These are phyloP conservation scores for Dermolepida albohirtum DNA, from an alignment of 2,888 invertebrate genomes.

Conservation along the genomic window DNA sequence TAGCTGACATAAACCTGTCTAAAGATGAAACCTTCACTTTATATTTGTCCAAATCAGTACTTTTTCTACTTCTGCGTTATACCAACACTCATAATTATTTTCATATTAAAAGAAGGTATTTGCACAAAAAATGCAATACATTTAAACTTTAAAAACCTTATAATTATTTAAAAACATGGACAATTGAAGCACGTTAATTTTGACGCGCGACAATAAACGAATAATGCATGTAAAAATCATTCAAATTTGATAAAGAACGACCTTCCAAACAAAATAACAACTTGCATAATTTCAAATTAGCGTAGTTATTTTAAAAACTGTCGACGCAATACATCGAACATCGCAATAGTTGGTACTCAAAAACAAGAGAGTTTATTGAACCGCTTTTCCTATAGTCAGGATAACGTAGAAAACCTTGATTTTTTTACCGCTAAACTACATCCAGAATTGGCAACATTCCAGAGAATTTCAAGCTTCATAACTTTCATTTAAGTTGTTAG, in stretches of 20 bases:
- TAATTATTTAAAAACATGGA: too few relatives aligned
- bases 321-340: constrained; percentile 18
- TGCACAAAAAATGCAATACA: too few relatives aligned
- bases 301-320: constrained; percentile 20
- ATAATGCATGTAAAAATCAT: too few relatives aligned
- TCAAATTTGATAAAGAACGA: not conserved
- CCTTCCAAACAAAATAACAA: constrained; percentile 9
- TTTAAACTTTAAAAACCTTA: too few relatives aligned
- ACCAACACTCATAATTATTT: too few relatives aligned
- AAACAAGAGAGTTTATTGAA: constrained; percentile 24
- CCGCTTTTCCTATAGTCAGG: constrained; percentile 14
- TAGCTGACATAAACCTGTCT: too few relatives aligned
- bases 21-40: too few relatives aligned
- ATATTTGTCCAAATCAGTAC: too few relatives aligned
- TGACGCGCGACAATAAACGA: too few relatives aligned
- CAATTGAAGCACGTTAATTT: too few relatives aligned
- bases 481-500: not conserved
- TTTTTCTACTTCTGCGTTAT: too few relatives aligned
- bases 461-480: constrained; percentile 16
- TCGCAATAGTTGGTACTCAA: not conserved
- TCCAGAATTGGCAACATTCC: constrained; percentile 25
- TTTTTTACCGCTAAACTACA: constrained; percentile 5
- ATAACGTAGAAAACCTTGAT: constrained; percentile 30
- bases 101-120: too few relatives aligned
- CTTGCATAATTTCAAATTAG: constrained; percentile 36